Evolutionary conservation across 2,888 invertebrate genomes (phyloP), one percentile per base, ranked within the genome.

Genomic region (Drosophila silvestris): DNA sequence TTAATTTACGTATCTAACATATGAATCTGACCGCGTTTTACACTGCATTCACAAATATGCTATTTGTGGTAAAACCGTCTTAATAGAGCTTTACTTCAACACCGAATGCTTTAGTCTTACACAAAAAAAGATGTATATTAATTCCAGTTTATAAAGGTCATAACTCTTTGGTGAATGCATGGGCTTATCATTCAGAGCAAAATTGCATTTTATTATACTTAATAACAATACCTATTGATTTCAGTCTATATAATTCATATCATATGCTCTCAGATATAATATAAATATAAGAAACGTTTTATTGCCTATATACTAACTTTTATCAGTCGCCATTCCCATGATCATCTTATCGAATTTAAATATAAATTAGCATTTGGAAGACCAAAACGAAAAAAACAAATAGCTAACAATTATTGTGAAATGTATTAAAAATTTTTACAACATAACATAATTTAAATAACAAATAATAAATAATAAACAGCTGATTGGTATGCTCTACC

Each of bases 11-110:
- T 72, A 79, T 87, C 62, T 66, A 52, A 81, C 81, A 87, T 85
- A 84, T 85, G 75, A 88, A 78, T 79, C 79, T 85, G 85, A 85
- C 85, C 88, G 88, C 71, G 72, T 73, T 88, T 82, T 68, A 80
- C 64, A 70, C 69, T 63, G 60, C 79, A 75, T 51, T 59, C 54
- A 64, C 52, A 59, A 62, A 69, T 50, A 61, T 58, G 60, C 61
- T 44, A 50, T 56, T 67, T 51, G 33, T 63, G 26, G 3, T 37
- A 44, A 54, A 57, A 22, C 47, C 60, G 50, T 33, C 56, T 66
- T 65, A 65, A 62, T 65, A 71, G 53, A 66, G 47, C 35, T 71
- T 81, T 53, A 70, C 70, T 54, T 54, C 53, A 47, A 16, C 35
- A 35, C 16, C 35, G 16, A 35, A 64, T 58, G 32, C 72, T 65